Evolutionary conservation across 2,113 vertebrate genomes (phyloP).

Genomic region (Nothocercus nigrocapillus): DNA sequence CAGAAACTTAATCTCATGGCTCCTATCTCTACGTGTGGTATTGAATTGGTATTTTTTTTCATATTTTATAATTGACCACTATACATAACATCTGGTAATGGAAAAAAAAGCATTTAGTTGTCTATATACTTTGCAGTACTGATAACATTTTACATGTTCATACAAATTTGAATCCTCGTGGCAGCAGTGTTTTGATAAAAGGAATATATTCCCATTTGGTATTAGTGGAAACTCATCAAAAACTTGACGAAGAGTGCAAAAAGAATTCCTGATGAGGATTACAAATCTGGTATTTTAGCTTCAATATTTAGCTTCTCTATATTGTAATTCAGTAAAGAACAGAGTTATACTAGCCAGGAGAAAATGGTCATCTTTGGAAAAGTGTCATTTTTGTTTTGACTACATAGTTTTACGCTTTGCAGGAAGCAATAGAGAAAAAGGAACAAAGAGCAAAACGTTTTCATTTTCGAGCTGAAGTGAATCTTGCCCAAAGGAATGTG

Average conservation of each 20-base stretch:
- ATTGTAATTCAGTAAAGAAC: neutral
- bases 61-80: neutral
- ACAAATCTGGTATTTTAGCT: neutral
- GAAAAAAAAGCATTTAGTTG: neutral
- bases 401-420: neutral
- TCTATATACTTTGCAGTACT: neutral
- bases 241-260: neutral
- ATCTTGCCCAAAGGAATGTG: slow-evolving; percentile 85
- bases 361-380: neutral
- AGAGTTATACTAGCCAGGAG: neutral
- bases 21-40: neutral
- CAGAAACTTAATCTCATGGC: neutral
- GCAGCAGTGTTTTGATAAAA: neutral
- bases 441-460: slow-evolving; percentile 95
- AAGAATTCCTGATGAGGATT: neutral
- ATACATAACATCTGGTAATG: neutral
- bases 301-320: neutral
- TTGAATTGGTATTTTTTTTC: neutral
- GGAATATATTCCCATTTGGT: neutral
- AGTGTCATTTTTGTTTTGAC: neutral
- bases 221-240: neutral
- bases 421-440: slow-evolving; percentile 97
- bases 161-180: neutral
- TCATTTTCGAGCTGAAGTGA: slow-evolving; percentile 90
- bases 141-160: neutral